A percentile compares a stretch with the other conserved stretches of the same genome.
These are phyloP conservation scores for Mastigias papua DNA, from an alignment of 30 jellyfish, hydroid and myxozoan genomes.

Conservation along the genomic window DNA sequence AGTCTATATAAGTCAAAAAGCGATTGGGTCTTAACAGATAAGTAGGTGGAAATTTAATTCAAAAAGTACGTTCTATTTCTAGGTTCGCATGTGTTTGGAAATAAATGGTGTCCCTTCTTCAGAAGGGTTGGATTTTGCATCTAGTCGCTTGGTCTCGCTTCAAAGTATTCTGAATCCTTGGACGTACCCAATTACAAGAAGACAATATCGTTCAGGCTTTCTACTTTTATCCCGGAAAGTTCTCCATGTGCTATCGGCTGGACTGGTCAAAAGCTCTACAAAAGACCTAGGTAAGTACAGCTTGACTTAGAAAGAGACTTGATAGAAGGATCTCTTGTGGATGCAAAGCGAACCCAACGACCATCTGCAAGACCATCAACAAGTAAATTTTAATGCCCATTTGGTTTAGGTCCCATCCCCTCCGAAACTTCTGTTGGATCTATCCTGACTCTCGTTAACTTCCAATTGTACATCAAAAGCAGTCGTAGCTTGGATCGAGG, in stretches of 20 bases:
- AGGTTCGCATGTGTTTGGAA: conserved; percentile 61
- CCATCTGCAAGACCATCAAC: no score
- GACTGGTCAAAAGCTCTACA: conserved; percentile 46
- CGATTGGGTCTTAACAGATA: no score
- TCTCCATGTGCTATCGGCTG: conserved; percentile 44
- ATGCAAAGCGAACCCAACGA: no score
- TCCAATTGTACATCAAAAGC: no score
- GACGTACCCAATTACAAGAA: conserved; percentile 79
- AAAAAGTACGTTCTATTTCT: background rate
- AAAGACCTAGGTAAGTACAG: conserved; percentile 74
- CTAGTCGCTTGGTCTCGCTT: conserved; percentile 83
- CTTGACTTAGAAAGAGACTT: no score
- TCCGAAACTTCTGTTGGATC: no score
- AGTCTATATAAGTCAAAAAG: no score
- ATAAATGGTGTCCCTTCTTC: conserved; percentile 31
- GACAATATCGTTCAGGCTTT: conserved; percentile 76
- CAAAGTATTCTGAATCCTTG: conserved; percentile 89
- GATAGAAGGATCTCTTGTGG: no score
- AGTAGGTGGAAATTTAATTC: background rate
- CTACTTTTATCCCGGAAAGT: conserved; percentile 7
- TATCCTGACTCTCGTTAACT: no score
- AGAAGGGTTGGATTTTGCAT: conserved; percentile 52
- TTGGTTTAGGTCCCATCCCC: no score
- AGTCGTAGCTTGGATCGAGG: no score
- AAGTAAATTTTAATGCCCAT: no score